Base-by-base conservation (phyloP, 2,797 vertebrate species). In the Synanceia verrucosa region DNA sequence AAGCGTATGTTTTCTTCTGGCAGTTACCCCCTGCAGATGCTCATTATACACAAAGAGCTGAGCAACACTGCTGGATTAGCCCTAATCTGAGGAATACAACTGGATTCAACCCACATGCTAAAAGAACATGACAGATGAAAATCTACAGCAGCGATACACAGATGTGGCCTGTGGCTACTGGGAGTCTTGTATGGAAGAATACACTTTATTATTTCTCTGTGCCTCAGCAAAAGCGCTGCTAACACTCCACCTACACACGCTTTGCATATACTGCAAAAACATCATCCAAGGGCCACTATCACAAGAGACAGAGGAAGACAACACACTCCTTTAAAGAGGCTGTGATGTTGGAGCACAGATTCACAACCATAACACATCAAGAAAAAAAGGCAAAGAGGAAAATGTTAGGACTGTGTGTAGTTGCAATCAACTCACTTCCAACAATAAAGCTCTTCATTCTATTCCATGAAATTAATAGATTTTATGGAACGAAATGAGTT, bases 221-320 rank as follows among this genome's bases (percentile, higher is more conserved):
- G 65, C 19, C 41, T 13, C 65, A 72, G 71, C 43, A 59, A 77
- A 78, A 80, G 75, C 50, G 5, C 65, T 55, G 78, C 72, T 83
- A 79, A 80, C 84, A 73, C 77, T 67, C 83, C 89, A 87, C 87
- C 90, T 88, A 89, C 81, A 72, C 87, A 88, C 72, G 55, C 69
- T 88, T 88, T 92, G 81, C 87, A 91, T 82, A 81, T 75, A 75
- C 82, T 69, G 81, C 55, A 73, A 71, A 76, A 87, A 57, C 61
- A 88, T 77, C 67, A 79, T 78, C 78, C 39, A 68, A 81, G 69
- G 79, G 78, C 44, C 59, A 73, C 48, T 69, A 55, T 58, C 46
- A 72, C 31, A 65, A 68, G 26, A 76, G 70, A 52, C 48, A 18
- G 67, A 70, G 47, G 4, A 83, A 78, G 21, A 48, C 21, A 78